Conservation (phyloP, 2,797 vertebrate species). For the Amphiprion clarkii region DNA sequence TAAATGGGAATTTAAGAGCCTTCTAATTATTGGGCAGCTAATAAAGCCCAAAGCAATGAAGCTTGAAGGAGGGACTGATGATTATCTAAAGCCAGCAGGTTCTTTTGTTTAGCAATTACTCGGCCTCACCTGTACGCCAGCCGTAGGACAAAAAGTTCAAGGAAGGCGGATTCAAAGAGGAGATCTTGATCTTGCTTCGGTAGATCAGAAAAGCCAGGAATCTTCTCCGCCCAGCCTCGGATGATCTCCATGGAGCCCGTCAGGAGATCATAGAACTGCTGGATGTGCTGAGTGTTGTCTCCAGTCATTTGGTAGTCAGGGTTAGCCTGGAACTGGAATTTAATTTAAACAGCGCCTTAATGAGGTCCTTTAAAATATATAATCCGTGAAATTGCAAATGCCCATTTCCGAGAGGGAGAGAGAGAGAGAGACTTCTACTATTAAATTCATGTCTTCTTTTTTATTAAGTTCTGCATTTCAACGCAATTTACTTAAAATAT, state of each 20-base stretch:
- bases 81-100: slow-evolving; percentile 55
- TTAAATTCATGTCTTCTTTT: slow-evolving; percentile 89
- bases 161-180: slow-evolving; percentile 97
- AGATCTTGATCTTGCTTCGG: slow-evolving; percentile 97
- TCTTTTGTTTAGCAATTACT: slow-evolving; percentile 62
- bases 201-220: slow-evolving; percentile 94
- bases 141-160: slow-evolving; percentile 97
- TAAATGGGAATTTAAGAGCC: slow-evolving; percentile 91
- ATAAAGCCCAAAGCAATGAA: slow-evolving; percentile 88
- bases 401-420: slow-evolving; percentile 83
- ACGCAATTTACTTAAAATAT: slow-evolving; percentile 88
- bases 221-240: slow-evolving; percentile 98
- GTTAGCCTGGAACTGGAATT: slow-evolving; percentile 99
- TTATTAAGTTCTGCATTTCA: slow-evolving; percentile 89
- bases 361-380: slow-evolving; percentile 95
- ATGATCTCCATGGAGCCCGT: slow-evolving; percentile 99
- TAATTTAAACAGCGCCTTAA: slow-evolving; percentile 92
- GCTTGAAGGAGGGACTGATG: slow-evolving; percentile 84
- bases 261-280: slow-evolving; percentile 99
- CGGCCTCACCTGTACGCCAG: slow-evolving; percentile 95
- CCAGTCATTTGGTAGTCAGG: slow-evolving; percentile 98
- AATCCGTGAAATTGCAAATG: slow-evolving; percentile 96
- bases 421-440: slow-evolving; percentile 82
- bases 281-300: slow-evolving; percentile 98
- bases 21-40: slow-evolving; percentile 91